A percentile compares a stretch with the other conserved stretches of the same genome.
Conservation (phyloP, 2,888 invertebrate species). For the Druceiella hillmani region DNA sequence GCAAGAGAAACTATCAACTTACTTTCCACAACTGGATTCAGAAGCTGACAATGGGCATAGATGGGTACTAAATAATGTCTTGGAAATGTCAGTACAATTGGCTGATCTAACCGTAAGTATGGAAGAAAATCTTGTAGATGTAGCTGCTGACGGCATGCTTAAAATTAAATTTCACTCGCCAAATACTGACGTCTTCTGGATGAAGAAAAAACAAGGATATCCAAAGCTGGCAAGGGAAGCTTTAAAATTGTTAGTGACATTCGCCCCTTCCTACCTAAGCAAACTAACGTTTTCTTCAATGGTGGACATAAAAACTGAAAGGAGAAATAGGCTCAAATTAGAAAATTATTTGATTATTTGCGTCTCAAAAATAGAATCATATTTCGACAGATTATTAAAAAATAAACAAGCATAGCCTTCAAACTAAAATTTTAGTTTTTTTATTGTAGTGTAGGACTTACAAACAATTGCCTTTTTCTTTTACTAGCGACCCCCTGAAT, state of each 20-base stretch:
- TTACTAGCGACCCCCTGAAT: too few relatives aligned
- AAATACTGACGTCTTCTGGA: slow-evolving; percentile 25
- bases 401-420: too few relatives aligned
- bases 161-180: slow-evolving; percentile 24
- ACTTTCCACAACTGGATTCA: slow-evolving; percentile 23
- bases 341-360: slow-evolving; percentile 26
- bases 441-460: too few relatives aligned
- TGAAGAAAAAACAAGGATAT: slow-evolving; percentile 27
- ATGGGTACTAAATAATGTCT: slow-evolving; percentile 27
- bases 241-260: slow-evolving; percentile 24
- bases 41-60: slow-evolving; percentile 26
- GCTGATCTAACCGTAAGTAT: slow-evolving; percentile 25
- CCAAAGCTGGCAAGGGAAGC: slow-evolving; percentile 23
- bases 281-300: slow-evolving; percentile 26
- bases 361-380: slow-evolving; percentile 19
- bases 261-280: slow-evolving; percentile 24
- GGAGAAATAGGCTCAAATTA: slow-evolving; percentile 26
- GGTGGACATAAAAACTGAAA: slow-evolving; percentile 26
- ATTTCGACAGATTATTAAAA: too few relatives aligned
- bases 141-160: slow-evolving; percentile 26
- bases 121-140: slow-evolving; percentile 25
- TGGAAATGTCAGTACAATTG: slow-evolving; percentile 25
- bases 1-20: slow-evolving; percentile 24
- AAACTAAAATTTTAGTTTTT: too few relatives aligned
- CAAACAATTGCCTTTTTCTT: too few relatives aligned